Percentiles rank a stretch among this genome's conserved stretches.
These are phyloP conservation scores for Drosophila baimaii DNA, from an alignment of 1,140 invertebrate species.

Conservation along the genomic window DNA sequence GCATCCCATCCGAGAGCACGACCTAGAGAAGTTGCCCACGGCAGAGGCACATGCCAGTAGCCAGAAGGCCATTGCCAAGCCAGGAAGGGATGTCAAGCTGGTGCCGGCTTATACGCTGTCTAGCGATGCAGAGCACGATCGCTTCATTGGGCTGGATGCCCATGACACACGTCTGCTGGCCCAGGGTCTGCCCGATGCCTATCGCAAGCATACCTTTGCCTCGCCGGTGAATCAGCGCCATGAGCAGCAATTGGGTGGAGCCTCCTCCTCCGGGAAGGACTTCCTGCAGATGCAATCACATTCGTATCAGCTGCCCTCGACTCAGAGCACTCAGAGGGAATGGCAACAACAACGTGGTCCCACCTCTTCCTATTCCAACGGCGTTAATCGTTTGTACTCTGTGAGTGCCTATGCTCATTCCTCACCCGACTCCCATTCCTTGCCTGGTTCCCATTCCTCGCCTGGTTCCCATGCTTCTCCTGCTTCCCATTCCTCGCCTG, in stretches of 20 bases:
- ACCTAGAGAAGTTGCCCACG: conserved; percentile 45
- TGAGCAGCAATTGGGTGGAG: conserved; percentile 16
- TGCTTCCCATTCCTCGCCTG: background rate
- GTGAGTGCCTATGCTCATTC: conserved; percentile 19
- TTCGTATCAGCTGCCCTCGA: conserved; percentile 56
- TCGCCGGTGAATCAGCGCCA: conserved; percentile 4
- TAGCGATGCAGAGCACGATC: conserved; percentile 43
- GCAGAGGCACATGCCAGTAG: conserved; percentile 30
- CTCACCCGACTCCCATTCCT: background rate
- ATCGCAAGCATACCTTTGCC: conserved; percentile 39
- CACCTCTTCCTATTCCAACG: background rate
- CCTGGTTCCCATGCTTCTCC: background rate
- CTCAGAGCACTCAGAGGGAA: conserved; percentile 30
- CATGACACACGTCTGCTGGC: conserved; percentile 33
- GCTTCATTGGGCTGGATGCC: conserved; percentile 44
- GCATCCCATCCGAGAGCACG: conserved; percentile 4
- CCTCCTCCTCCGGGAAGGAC: background rate
- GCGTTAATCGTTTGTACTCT: conserved; percentile 10
- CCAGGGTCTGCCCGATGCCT: conserved; percentile 51
- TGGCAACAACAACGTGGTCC: conserved; percentile 10
- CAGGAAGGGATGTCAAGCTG: conserved; percentile 28
- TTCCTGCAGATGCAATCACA: conserved; percentile 70
- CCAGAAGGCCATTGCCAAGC: conserved; percentile 34
- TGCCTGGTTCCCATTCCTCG: background rate
- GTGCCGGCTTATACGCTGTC: conserved; percentile 44